Conservation (phyloP, 2,797 vertebrate genomes). For the Artibeus lituratus region DNA sequence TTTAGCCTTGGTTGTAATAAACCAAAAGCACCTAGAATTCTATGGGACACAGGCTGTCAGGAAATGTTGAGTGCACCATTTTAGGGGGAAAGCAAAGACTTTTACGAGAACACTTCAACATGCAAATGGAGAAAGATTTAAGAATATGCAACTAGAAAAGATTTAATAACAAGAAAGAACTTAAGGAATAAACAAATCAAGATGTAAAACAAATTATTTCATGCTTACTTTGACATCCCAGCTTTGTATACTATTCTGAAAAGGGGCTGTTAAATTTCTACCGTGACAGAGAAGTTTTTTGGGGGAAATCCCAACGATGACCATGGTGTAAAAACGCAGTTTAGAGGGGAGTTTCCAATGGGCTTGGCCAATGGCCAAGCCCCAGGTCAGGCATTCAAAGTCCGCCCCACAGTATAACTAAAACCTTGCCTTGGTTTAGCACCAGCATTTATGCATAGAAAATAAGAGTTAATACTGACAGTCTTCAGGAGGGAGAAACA, state of each 20-base stretch:
- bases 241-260: constrained; percentile 29
- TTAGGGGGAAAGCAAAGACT: constrained; percentile 43
- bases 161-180: constrained; percentile 55
- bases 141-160: constrained; percentile 59
- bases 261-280: constrained; percentile 54
- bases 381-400: constrained; percentile 43
- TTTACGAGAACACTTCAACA: constrained; percentile 66
- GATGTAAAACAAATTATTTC: constrained; percentile 43
- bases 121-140: constrained; percentile 58
- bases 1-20: constrained; percentile 61
- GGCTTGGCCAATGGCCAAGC: constrained; percentile 45
- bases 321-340: constrained; percentile 63
- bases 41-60: constrained; percentile 67
- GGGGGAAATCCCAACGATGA: constrained; percentile 70
- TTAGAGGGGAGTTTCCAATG: constrained; percentile 73
- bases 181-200: constrained; percentile 54
- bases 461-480: not conserved
- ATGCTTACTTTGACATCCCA: constrained; percentile 31
- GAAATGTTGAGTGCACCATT: constrained; percentile 69
- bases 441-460: constrained; percentile 4
- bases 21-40: constrained; percentile 76
- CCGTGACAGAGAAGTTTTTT: constrained; percentile 64
- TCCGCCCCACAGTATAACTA: not conserved
- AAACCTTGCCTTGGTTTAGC: not conserved
- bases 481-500: not conserved